Evolutionary conservation across 2,888 invertebrate genomes (phyloP), one percentile per base, ranked within the genome.

Genomic region (Pelosia muscerda): DNA sequence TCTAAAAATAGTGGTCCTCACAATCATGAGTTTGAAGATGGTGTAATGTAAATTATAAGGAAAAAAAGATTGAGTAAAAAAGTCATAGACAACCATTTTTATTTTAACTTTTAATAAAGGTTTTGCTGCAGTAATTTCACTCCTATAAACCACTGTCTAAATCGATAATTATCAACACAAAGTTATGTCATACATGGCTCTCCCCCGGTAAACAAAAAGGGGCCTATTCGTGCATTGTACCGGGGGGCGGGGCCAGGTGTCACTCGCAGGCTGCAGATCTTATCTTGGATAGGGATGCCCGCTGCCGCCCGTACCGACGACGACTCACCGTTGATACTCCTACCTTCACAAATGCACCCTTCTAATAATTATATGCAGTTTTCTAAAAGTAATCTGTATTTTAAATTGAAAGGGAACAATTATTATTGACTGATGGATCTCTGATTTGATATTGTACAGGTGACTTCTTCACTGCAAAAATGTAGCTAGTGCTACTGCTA

Each of bases 171-270:
- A 67, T 64, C 61, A 66, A 61, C 67, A 68, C 70, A 75, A 63
- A 74, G 42, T 60, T 72, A 62, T 67, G 65, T 73, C 65, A 74
- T 78, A 74, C 70, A 80, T 73, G 68, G 66, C 53, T 65, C 71
- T 67, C 78, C 80, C 79, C 77, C 57, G 25, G 59, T 66, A 83
- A 85, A 86, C 84, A 88, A 88, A 86, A 86, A 82, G 86, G 81
- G 78, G 62, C 34, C 70, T 71, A 63, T 66, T 66, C 53, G 72
- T 69, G 76, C 63, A 59, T 53, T 82, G 83, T 79, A 72, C 78
- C 85, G 92, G 92, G 90, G 87, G 94, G 94, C 92, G 93, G 88
- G 86, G 93, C 92, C 92, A 90, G 93, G 92, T 95, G 94, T 94
- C 94, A 92, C 79, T 73, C 82, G 88, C 94, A 93, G 84, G 84